A percentile compares a stretch with the other conserved stretches of the same genome.
Conservation (phyloP, 2,888 invertebrate species). For the Baronia brevicornis region DNA sequence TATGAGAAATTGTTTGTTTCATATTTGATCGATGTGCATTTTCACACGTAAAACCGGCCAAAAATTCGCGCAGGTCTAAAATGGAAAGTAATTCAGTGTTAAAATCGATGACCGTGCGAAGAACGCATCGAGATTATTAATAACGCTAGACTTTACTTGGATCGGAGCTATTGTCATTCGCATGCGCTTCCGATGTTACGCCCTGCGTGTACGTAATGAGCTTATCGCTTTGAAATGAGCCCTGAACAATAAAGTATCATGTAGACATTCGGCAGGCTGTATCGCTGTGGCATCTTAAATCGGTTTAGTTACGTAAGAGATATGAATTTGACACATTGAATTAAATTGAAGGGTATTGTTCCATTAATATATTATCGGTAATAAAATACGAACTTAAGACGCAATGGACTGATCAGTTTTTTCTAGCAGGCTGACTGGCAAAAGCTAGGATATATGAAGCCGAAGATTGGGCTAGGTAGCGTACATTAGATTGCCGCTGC, state of each 20-base stretch:
- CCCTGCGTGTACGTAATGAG: slow-evolving; percentile 34
- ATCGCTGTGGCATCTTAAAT: slow-evolving; percentile 13
- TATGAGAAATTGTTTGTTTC: too few relatives aligned
- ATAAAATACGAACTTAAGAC: too few relatives aligned
- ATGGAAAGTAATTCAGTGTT: slow-evolving; percentile 28
- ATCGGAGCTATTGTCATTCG: slow-evolving; percentile 30
- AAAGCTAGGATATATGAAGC: too few relatives aligned
- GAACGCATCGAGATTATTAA: slow-evolving; percentile 23
- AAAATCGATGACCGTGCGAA: slow-evolving; percentile 21
- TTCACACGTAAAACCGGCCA: neutral
- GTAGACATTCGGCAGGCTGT: slow-evolving; percentile 12
- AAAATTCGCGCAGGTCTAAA: slow-evolving; percentile 21
- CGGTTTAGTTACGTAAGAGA: slow-evolving; percentile 11
- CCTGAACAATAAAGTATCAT: slow-evolving; percentile 33
- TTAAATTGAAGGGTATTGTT: too few relatives aligned
- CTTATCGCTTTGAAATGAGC: slow-evolving; percentile 31
- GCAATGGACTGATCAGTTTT: too few relatives aligned
- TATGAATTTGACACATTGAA: slow-evolving; percentile 9
- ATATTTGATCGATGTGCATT: too few relatives aligned
- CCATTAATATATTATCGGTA: too few relatives aligned
- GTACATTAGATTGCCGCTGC: too few relatives aligned
- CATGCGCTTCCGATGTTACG: slow-evolving; percentile 28
- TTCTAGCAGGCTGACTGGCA: too few relatives aligned
- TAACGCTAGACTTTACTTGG: slow-evolving; percentile 18
- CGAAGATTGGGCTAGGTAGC: too few relatives aligned